Conservation (phyloP, 92 coral and sea anemone species). For the Muricea muricata region DNA sequence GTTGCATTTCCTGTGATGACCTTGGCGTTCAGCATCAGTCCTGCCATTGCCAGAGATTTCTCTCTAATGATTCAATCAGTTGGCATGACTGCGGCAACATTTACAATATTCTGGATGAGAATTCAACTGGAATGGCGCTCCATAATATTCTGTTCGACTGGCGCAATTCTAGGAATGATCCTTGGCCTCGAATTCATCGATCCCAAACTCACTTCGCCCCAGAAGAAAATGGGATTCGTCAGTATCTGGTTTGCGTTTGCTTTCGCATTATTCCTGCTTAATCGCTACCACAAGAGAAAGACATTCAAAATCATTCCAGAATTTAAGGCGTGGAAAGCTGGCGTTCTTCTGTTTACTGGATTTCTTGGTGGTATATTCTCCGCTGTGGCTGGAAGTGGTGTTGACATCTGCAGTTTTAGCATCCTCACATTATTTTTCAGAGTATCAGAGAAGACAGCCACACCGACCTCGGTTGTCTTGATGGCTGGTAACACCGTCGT, state of each 20-base stretch:
- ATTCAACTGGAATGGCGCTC: constrained; percentile 83
- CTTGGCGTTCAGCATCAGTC: constrained; percentile 72
- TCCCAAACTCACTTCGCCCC: constrained; percentile 82
- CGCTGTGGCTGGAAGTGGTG: constrained; percentile 82
- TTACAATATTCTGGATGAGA: constrained; percentile 86
- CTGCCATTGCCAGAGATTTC: constrained; percentile 84
- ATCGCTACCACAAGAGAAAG: constrained; percentile 78
- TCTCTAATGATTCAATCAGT: constrained; percentile 86
- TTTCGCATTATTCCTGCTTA: constrained; percentile 82
- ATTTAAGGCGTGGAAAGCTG: constrained; percentile 76
- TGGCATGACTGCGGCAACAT: constrained; percentile 89
- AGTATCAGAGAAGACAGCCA: constrained; percentile 85
- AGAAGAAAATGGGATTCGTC: constrained; percentile 91
- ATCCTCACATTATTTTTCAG: constrained; percentile 87
- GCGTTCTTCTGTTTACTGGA: constrained; percentile 65
- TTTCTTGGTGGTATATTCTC: constrained; percentile 83
- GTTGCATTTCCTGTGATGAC: constrained; percentile 93
- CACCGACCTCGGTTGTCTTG: constrained; percentile 87
- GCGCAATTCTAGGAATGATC: constrained; percentile 75
- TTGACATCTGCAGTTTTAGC: constrained; percentile 91
- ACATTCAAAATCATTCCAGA: constrained; percentile 78
- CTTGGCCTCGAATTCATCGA: constrained; percentile 82
- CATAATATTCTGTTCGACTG: constrained; percentile 76
- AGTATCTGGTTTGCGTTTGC: constrained; percentile 90
- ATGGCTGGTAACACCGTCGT: constrained; percentile 89